A percentile compares a stretch with the other conserved stretches of the same genome.
These are phyloP conservation scores for Parazoanthus swiftii DNA, from an alignment of 92 coral and sea anemone genomes.

Conservation along the genomic window DNA sequence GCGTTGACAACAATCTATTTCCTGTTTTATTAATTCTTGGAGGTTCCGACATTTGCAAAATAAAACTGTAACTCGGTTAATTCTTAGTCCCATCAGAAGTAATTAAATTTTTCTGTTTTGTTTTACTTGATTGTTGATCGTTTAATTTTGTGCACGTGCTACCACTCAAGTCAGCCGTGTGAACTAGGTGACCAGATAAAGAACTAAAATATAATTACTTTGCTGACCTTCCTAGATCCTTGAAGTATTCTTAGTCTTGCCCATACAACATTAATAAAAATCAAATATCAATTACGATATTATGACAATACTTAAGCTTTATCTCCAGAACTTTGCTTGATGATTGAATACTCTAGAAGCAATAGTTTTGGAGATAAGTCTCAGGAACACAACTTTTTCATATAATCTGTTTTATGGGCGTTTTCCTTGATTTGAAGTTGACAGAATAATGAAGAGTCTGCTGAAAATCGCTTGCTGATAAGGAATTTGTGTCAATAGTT, in stretches of 20 bases:
- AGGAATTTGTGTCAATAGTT: not conserved
- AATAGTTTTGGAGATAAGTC: not conserved
- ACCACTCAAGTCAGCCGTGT: not conserved
- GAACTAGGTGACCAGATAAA: not conserved
- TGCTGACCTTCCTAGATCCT: not conserved
- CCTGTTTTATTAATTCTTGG: not conserved
- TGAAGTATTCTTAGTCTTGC: not conserved
- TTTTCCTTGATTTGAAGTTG: not conserved
- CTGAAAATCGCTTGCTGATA: not conserved
- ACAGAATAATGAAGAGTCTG: not conserved
- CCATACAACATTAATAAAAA: not conserved
- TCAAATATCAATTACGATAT: not conserved
- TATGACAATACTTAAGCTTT: not conserved
- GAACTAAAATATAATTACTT: not conserved
- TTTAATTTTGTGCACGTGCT: too few species aligned
- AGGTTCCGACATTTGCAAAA: not conserved
- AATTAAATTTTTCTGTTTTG: not conserved
- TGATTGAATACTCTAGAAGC: not conserved
- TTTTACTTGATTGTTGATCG: too few species aligned
- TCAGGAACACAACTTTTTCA: not conserved
- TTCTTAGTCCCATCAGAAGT: not conserved
- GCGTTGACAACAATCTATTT: too few species aligned
- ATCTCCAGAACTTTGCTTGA: not conserved
- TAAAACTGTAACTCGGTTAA: not conserved
- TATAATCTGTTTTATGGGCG: too few species aligned